A percentile compares a stretch with the other conserved stretches of the same genome.
phyloP scores from a whole-genome alignment of 2,797 vertebrate species.

The Argentina silus region DNA sequence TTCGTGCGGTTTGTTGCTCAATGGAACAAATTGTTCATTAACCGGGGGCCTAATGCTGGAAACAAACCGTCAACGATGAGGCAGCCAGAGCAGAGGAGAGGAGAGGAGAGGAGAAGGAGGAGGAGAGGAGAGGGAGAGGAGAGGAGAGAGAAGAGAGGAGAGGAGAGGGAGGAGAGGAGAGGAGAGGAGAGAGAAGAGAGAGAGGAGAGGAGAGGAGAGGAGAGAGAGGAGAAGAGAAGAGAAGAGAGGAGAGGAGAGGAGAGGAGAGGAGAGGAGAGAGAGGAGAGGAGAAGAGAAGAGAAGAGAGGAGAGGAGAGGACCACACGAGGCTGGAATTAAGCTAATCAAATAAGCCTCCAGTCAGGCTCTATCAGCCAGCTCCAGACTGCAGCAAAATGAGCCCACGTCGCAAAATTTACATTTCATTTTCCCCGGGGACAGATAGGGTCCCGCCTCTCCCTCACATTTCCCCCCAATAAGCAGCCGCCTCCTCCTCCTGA shows the following conservation, averaged over 20 bases:
- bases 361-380: slow-evolving; percentile 76
- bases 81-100: slow-evolving; percentile 3
- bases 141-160: too few species aligned
- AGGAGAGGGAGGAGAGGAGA: too few species aligned
- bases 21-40: slow-evolving; percentile 76
- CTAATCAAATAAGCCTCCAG: slow-evolving; percentile 81
- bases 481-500: slow-evolving; percentile 60
- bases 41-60: slow-evolving; percentile 64
- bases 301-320: slow-evolving; percentile 46
- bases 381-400: slow-evolving; percentile 76
- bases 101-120: too few species aligned
- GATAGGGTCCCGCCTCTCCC: slow-evolving; percentile 56
- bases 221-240: too few species aligned
- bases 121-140: too few species aligned
- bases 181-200: too few species aligned
- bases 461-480: slow-evolving; percentile 54
- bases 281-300: too few species aligned
- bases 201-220: too few species aligned
- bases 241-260: too few species aligned
- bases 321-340: slow-evolving; percentile 74
- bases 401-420: slow-evolving; percentile 73
- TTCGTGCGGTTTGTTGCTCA: slow-evolving; percentile 61
- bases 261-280: too few species aligned
- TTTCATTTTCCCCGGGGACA: slow-evolving; percentile 69
- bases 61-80: slow-evolving; percentile 67